Conservation (phyloP, 92 coral and sea anemone genomes). For the Heliopora coerulea region DNA sequence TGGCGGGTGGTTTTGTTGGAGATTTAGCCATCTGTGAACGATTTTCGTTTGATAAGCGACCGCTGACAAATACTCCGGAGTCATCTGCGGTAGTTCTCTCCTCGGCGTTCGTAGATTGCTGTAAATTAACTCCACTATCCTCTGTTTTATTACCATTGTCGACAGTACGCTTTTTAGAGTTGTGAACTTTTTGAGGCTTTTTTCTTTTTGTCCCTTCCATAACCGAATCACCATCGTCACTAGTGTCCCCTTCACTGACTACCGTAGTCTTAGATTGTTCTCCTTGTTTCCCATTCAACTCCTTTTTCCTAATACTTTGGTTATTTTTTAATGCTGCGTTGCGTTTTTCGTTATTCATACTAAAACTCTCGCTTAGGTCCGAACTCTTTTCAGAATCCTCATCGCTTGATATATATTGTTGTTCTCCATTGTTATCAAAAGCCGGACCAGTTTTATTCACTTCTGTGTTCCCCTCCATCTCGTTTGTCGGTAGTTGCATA, state of each 20-base stretch:
- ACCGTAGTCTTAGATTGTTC: not conserved
- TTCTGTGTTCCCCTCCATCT: not conserved
- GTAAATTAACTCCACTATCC: not conserved
- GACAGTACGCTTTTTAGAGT: not conserved
- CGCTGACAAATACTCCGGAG: not conserved
- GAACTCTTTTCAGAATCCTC: not conserved
- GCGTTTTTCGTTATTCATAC: not conserved
- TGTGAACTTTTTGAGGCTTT: not conserved
- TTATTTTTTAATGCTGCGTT: not conserved
- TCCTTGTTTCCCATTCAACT: not conserved
- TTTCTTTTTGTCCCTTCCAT: not conserved
- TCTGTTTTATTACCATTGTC: not conserved
- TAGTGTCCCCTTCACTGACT: too few species aligned
- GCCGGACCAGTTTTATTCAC: not conserved
- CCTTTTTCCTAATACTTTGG: not conserved
- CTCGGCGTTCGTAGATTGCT: not conserved
- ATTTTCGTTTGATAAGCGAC: not conserved
- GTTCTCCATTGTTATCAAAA: not conserved
- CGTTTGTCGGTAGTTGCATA: not conserved
- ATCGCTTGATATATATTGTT: not conserved
- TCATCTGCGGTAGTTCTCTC: not conserved
- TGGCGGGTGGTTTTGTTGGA: not conserved
- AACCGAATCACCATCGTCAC: not conserved
- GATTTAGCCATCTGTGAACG: not conserved
- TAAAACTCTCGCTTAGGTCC: constrained; percentile 18